phyloP scores from a whole-genome alignment of 2,888 invertebrate genomes.

The Heteromyza rotundicornis region DNA sequence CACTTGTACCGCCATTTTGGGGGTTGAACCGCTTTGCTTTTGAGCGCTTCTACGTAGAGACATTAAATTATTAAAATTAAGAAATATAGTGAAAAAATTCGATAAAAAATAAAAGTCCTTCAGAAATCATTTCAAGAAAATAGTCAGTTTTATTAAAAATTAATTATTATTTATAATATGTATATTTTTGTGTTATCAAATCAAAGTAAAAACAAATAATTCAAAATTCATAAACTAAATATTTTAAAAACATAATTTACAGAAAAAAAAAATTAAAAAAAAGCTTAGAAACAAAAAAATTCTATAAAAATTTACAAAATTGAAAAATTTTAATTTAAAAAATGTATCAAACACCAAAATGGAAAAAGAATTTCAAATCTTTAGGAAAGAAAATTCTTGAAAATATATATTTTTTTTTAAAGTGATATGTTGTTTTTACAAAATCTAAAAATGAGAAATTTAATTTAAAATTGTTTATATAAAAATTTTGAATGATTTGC shows the following conservation, averaged over 20 bases:
- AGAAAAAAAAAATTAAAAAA: background rate
- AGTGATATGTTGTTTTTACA: background rate
- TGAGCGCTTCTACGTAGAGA: too few relatives aligned
- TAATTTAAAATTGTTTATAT: background rate
- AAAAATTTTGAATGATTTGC: background rate
- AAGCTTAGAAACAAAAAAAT: too few relatives aligned
- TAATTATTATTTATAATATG: background rate
- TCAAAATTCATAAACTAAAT: background rate
- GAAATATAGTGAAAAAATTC: background rate
- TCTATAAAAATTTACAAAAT: too few relatives aligned
- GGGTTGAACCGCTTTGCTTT: too few relatives aligned
- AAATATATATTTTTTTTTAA: background rate
- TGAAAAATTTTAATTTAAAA: conserved; percentile 11
- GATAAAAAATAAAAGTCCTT: background rate
- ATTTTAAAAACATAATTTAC: background rate
- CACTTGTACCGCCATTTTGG: too few relatives aligned
- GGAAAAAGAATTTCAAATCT: conserved; percentile 23
- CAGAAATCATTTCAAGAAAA: background rate
- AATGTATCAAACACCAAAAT: conserved; percentile 40
- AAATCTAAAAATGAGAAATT: background rate
- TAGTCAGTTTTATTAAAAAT: background rate
- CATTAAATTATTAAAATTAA: conserved; percentile 5
- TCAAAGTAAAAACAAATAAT: background rate
- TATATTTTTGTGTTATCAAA: background rate
- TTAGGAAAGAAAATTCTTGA: background rate